Percentiles rank a stretch among this genome's conserved stretches.
phyloP scores from a whole-genome alignment of 2,113 vertebrate species.

The Ailurus styani region DNA sequence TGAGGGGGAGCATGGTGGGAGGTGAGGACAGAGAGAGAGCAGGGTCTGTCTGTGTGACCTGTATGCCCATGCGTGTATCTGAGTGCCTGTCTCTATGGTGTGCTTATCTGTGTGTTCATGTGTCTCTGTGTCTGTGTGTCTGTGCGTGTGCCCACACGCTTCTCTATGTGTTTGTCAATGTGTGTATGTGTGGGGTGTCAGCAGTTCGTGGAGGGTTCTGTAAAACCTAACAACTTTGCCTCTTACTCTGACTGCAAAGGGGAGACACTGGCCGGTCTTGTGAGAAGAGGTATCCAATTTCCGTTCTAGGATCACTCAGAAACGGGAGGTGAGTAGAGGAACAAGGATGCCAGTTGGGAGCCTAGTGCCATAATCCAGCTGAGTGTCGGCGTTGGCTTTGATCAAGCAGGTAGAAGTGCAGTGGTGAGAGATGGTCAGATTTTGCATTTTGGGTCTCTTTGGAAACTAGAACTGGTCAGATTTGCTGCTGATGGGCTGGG shows the following conservation, averaged over 20 bases:
- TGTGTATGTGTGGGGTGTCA: not conserved
- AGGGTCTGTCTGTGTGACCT: not conserved
- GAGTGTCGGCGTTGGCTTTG: not conserved
- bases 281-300: not conserved
- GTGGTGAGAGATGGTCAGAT: not conserved
- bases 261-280: not conserved
- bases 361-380: not conserved
- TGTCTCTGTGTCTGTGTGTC: not conserved
- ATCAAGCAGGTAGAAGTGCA: not conserved
- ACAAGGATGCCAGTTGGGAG: not conserved
- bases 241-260: not conserved
- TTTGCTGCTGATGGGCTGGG: not conserved
- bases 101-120: not conserved
- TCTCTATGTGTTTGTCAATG: not conserved
- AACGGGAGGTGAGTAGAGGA: not conserved
- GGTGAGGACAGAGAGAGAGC: no score
- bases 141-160: not conserved
- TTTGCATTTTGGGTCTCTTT: not conserved
- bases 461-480: not conserved
- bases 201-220: not conserved
- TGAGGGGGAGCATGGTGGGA: accelerated
- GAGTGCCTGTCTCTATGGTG: not conserved
- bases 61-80: not conserved
- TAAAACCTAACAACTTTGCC: not conserved
- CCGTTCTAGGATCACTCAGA: not conserved